phyloP scores from a whole-genome alignment of 2,797 vertebrate genomes.

The Enteromius treurensis region DNA sequence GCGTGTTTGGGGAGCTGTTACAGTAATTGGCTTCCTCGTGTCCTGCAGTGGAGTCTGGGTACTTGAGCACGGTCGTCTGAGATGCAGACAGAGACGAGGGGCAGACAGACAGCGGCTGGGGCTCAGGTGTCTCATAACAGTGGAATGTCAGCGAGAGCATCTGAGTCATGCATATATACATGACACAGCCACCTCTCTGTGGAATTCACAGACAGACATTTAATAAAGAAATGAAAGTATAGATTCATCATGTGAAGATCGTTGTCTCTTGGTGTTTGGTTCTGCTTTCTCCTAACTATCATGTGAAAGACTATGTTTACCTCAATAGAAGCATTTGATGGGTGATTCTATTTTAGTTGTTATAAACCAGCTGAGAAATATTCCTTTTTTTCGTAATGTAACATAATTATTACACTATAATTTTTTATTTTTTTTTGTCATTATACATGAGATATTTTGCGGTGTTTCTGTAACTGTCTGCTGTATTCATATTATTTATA shows the following conservation, averaged over 20 bases:
- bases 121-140: conserved; percentile 26
- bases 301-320: neutral
- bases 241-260: conserved; percentile 4
- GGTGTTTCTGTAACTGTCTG: neutral
- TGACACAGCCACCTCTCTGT: conserved; percentile 14
- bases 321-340: neutral
- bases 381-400: neutral
- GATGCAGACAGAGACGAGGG: conserved; percentile 4
- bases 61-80: neutral
- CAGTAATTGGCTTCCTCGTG: neutral
- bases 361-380: neutral
- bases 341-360: neutral
- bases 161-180: conserved; percentile 13
- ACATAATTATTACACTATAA: neutral
- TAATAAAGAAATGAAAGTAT: neutral
- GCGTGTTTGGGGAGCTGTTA: neutral
- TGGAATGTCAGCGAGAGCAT: conserved; percentile 7
- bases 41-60: conserved; percentile 4
- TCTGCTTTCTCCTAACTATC: neutral
- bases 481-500: neutral
- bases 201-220: neutral
- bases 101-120: conserved; percentile 44
- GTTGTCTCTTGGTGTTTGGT: neutral
- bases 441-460: neutral
- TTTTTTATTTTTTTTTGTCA: neutral